Conservation (phyloP, 2,888 invertebrate genomes). For the Dicyrtoma fusca region DNA sequence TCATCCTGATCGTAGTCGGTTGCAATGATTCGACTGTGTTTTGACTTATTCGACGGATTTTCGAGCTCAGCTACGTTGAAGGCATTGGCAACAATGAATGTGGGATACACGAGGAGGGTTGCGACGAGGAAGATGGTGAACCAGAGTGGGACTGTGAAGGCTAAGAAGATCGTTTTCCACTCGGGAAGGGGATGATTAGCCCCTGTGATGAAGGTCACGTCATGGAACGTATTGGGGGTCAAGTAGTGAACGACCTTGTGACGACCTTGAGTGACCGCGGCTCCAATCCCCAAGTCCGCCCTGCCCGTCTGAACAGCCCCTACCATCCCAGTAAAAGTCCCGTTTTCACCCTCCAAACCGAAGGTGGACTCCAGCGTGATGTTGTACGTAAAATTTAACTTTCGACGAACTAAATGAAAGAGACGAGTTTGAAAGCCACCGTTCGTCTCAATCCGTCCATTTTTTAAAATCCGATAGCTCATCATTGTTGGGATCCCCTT, state of each 20-base stretch:
- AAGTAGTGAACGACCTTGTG: conserved; percentile 28
- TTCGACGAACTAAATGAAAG: conserved; percentile 22
- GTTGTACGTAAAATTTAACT: conserved; percentile 31
- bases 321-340: conserved; percentile 33
- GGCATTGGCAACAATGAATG: conserved; percentile 7
- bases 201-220: conserved; percentile 33
- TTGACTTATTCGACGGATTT: no score
- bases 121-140: conserved; percentile 15
- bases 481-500: conserved; percentile 36
- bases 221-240: conserved; percentile 36
- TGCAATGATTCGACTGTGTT: no score
- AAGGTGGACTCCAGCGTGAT: conserved; percentile 12
- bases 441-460: conserved; percentile 15
- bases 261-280: conserved; percentile 27
- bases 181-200: conserved; percentile 11
- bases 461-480: conserved; percentile 17
- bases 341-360: conserved; percentile 22
- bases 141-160: conserved; percentile 30
- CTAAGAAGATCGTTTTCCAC: conserved; percentile 31
- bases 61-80: neutral
- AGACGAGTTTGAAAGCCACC: conserved; percentile 37
- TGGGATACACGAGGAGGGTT: conserved; percentile 10
- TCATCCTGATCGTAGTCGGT: neutral
- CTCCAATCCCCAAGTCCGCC: conserved; percentile 36
- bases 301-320: conserved; percentile 30